Evolutionary conservation across 2,113 vertebrate species (phyloP).

Genomic region (Prinia subflava): DNA sequence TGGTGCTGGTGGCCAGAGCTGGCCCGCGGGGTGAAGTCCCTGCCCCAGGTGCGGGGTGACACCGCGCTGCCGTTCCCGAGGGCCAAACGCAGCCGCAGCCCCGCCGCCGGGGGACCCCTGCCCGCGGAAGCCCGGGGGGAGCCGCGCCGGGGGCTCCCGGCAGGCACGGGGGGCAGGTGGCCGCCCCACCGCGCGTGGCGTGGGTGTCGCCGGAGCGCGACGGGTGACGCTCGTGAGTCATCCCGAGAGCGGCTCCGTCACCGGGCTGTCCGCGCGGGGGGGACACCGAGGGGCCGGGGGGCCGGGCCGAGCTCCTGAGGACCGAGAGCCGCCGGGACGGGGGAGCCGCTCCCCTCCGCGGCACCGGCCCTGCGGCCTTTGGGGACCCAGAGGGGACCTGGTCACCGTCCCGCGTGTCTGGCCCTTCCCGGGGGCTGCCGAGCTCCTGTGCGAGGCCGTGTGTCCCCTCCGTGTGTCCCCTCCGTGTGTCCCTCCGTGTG

Average conservation of each 20-base stretch:
- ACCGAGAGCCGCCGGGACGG: neutral
- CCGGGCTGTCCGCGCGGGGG: neutral
- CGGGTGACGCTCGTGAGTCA: slow-evolving; percentile 14
- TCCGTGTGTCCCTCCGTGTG: neutral
- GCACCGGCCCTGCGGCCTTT: neutral
- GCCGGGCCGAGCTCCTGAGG: neutral
- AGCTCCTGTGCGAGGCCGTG: neutral
- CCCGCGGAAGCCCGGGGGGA: neutral
- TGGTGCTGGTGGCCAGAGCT: neutral
- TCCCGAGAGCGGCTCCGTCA: neutral
- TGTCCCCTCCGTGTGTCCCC: neutral
- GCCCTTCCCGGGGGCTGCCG: neutral
- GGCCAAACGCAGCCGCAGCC: neutral
- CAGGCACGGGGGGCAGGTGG: neutral
- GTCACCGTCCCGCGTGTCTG: neutral
- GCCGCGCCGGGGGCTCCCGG: neutral
- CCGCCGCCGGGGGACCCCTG: neutral
- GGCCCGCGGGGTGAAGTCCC: neutral
- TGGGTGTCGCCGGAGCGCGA: neutral
- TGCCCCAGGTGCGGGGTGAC: neutral
- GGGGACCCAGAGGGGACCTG: neutral
- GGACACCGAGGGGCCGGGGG: neutral
- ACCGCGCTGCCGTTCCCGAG: neutral
- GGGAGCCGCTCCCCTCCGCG: accelerated
- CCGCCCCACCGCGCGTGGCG: neutral